Base-by-base conservation (phyloP, 1,140 invertebrate genomes). In the Pentalonia nigronervosa region DNA sequence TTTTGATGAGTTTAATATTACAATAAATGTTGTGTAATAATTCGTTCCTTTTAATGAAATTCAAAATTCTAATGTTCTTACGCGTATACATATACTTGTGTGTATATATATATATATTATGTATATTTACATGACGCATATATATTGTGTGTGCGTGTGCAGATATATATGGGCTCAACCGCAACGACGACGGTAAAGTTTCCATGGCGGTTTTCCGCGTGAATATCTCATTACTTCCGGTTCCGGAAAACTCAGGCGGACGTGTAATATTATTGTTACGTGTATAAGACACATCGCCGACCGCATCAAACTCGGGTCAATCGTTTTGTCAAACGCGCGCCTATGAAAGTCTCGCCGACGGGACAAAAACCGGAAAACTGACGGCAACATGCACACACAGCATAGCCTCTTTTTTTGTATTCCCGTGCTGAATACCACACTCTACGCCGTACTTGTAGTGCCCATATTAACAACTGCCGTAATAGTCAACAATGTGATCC, bases 141-240 rank as follows among this genome's bases (percentile, higher is more conserved):
- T 60, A 25, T 67, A 30, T n/a, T n/a, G 17, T n/a, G n/a, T 67
- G 11, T n/a, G 0, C 3, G 9, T 30, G 60, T 2, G 6, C n/a
- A 17, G n/a, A n/a, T 17, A 67, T 76, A n/a, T 67, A 67, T 17
- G n/a, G 60, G 50, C 50, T 53, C 50, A 53, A 76, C 14, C n/a
- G 6, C n/a, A 6, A 17, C 6, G 30, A 76, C 60, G 60, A 67
- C 11, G 30, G 60, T 76, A n/a, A 76, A 76, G 60, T 76, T 76
- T 76, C n/a, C 30, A 4, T 1, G 8, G 41, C 4, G 41, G 34
- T 41, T 84, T 84, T 25, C 23, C 83, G 41, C 83, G 83, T 84
- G 36, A 84, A 84, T 84, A 84, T 84, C 41, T 84, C 83, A 84
- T 84, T 84, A 84, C 83, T 84, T 84, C 36, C 83, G 36, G 36